Evolutionary conservation across 2,113 vertebrate genomes (phyloP), one percentile per base, ranked within the genome.

Genomic region (Diphyllodes magnificus): DNA sequence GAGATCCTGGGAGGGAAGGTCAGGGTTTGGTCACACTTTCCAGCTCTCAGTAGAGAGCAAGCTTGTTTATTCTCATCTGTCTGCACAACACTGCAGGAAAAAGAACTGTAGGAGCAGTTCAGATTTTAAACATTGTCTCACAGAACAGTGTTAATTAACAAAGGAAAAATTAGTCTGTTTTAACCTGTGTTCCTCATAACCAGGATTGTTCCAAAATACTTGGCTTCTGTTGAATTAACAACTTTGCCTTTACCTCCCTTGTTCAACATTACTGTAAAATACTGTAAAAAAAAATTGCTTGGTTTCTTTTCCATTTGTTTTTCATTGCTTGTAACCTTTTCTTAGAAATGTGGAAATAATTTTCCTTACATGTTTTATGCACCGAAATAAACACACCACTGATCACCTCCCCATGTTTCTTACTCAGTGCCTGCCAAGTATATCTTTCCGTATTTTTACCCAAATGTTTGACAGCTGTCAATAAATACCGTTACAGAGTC

Each of bases 241-340:
- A 21, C 39, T 61, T 88, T 79, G 47, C 51, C 64, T 95, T 95
- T 90, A 78, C 56, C 17, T 90, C 47, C 66, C 39, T 82, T 91
- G 71, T 88, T 95, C 35, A 80, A 76, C 20, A 13, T 86, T 44
- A 66, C 53, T 95, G 93, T 82, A 95, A 86, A 93, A 70, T 44
- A 66, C 53, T 95, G 93, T 39, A 39, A 39, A 40, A 72, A 65
- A 57, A 51, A 40, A 8, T 13, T 20, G 40, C 78, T 87, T 84
- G 59, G 16, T 90, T 96, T 88, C 50, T 75, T 87, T 56, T 82
- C 47, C 39, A 27, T 73, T 87, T 75, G 79, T 75, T 94, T 92
- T 75, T 71, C 61, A 54, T 66, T 88, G 86, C 76, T 82, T 96
- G 89, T 95, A 92, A 92, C 15, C 10, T 68, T 90, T 64, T 42